Conservation (phyloP, 1,140 invertebrate genomes). For the Drosophila insularis region DNA sequence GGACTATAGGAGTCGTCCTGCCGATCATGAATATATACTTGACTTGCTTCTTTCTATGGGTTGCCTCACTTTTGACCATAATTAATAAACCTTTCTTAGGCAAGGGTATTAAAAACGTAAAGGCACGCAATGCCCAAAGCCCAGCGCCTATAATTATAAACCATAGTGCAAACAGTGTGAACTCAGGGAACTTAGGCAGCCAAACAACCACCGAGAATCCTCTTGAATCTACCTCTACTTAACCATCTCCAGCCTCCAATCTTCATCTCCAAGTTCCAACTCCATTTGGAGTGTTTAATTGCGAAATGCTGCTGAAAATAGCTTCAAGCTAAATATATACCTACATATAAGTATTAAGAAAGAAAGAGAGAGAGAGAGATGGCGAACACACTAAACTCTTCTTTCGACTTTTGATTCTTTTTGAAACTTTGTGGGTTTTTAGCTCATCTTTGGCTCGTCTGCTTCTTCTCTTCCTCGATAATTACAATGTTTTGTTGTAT, state of each 20-base stretch:
- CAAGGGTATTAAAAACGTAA: not conserved
- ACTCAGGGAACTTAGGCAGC: too few relatives aligned
- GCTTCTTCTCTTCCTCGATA: conserved; percentile 38
- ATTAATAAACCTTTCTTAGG: too few relatives aligned
- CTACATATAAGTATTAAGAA: not conserved
- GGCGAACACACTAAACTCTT: conserved; percentile 21
- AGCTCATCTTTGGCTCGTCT: not conserved
- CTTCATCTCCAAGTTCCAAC: conserved; percentile 31
- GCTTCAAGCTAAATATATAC: conserved; percentile 59
- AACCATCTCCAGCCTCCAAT: not conserved
- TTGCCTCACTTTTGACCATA: too few relatives aligned
- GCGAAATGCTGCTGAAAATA: conserved; percentile 74
- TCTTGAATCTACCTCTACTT: conserved; percentile 34
- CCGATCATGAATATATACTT: too few relatives aligned
- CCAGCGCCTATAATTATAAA: conserved; percentile 75
- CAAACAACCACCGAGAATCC: conserved; percentile 19
- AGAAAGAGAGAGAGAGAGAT: not conserved
- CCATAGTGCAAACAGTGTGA: conserved; percentile 60
- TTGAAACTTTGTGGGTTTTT: not conserved
- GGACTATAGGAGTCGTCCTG: too few relatives aligned
- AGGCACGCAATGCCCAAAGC: conserved; percentile 16
- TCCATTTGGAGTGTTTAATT: conserved; percentile 74
- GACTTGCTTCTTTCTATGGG: too few relatives aligned
- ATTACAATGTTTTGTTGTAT: conserved; percentile 79
- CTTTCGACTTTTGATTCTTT: conserved; percentile 3